phyloP scores from a whole-genome alignment of 2,888 invertebrate genomes.

The Rhingia rostrata region DNA sequence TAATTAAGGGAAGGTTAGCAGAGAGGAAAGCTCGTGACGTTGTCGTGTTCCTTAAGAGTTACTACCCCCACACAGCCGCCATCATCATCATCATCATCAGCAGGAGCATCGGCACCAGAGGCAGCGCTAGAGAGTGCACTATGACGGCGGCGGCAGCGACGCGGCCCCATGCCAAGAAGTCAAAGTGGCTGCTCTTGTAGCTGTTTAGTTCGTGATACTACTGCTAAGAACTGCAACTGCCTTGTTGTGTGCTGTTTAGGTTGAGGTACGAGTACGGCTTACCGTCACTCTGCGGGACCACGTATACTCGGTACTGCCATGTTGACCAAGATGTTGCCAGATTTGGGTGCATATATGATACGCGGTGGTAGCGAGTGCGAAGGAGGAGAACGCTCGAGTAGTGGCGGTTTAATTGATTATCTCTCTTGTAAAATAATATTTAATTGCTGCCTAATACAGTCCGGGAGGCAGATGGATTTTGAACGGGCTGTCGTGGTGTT shows the following conservation, averaged over 20 bases:
- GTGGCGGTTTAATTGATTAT: conserved; percentile 67
- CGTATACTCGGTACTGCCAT: conserved; percentile 20
- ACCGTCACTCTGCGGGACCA: neutral
- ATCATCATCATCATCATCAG: conserved; percentile 7
- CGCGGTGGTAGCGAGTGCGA: neutral
- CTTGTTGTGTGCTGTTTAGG: conserved; percentile 25
- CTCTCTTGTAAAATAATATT: conserved; percentile 54
- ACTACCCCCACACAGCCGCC: conserved; percentile 7
- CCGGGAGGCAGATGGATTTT: conserved; percentile 3
- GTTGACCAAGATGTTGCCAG: conserved; percentile 59
- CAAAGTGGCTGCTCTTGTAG: conserved; percentile 66
- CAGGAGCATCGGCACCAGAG: neutral
- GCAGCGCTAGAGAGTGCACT: conserved; percentile 1
- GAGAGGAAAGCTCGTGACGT: conserved; percentile 74
- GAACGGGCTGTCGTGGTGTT: conserved; percentile 35
- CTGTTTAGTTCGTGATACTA: conserved; percentile 63
- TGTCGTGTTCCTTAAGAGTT: conserved; percentile 64
- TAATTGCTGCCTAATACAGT: conserved; percentile 53
- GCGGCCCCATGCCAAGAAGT: conserved; percentile 51
- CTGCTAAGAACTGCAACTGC: conserved; percentile 46
- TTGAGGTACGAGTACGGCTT: neutral
- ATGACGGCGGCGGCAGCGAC: conserved; percentile 5
- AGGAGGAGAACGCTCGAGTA: conserved; percentile 28
- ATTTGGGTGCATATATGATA: conserved; percentile 46
- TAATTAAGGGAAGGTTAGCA: conserved; percentile 75